Percentiles rank a stretch among this genome's conserved stretches.
Evolutionary conservation across 2,113 vertebrate genomes (phyloP).

Genomic region (Semnornis frantzii): DNA sequence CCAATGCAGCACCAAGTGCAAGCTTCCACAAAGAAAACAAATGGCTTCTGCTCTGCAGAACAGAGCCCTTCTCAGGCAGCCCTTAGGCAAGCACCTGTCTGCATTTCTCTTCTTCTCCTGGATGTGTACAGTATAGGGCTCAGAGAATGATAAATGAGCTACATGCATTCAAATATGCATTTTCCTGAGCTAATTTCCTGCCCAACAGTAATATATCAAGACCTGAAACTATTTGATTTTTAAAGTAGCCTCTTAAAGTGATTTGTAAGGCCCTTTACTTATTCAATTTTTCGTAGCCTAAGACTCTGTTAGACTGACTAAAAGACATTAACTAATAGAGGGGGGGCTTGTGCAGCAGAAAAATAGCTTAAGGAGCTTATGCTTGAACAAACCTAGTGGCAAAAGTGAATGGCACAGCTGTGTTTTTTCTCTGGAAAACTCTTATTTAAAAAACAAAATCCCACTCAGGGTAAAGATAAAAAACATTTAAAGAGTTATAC

Average conservation of each 20-base stretch:
- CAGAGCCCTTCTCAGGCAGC: neutral
- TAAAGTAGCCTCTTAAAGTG: neutral
- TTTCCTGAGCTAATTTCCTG: neutral
- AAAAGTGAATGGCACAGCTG: neutral
- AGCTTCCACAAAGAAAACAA: neutral
- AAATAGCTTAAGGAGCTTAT: neutral
- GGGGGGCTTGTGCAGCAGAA: neutral
- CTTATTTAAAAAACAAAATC: neutral
- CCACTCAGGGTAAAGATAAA: neutral
- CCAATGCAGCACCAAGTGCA: neutral
- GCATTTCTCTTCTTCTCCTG: neutral
- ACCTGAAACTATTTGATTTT: neutral
- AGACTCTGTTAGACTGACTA: neutral
- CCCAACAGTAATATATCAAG: neutral
- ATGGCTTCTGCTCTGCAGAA: neutral
- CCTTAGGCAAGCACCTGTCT: neutral
- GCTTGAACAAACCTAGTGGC: neutral
- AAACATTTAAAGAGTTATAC: neutral
- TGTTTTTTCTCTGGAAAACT: neutral
- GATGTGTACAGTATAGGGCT: neutral
- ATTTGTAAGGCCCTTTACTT: neutral
- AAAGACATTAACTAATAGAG: neutral
- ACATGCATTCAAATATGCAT: neutral
- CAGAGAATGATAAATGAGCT: neutral
- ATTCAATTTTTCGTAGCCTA: neutral